phyloP scores from a whole-genome alignment of 2,113 vertebrate genomes.

The Cyanoderma ruficeps region DNA sequence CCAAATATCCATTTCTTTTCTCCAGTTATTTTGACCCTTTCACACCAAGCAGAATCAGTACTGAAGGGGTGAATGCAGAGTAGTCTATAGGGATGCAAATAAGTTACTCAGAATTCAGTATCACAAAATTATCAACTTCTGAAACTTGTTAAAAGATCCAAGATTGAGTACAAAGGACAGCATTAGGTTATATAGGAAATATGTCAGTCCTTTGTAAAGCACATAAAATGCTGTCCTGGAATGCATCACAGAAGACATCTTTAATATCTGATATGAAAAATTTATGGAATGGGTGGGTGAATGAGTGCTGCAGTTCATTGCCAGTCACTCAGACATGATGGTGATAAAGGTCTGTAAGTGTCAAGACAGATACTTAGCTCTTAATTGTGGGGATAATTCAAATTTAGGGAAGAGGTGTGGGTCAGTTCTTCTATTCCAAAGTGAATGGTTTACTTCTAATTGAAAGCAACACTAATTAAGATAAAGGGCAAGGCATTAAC shows the following conservation, averaged over 20 bases:
- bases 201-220: neutral
- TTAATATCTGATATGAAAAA: constrained; percentile 54
- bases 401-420: constrained; percentile 17
- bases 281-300: constrained; percentile 34
- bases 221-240: constrained; percentile 23
- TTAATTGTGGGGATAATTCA: constrained; percentile 57
- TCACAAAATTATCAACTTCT: neutral
- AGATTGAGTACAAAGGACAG: neutral
- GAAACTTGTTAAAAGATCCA: neutral
- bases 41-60: neutral
- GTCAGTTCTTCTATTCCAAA: constrained; percentile 29
- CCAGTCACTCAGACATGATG: neutral
- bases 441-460: constrained; percentile 36
- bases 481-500: constrained; percentile 24
- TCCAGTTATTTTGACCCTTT: neutral
- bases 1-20: neutral
- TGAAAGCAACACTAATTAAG: constrained; percentile 56
- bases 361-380: constrained; percentile 9
- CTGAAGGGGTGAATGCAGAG: neutral
- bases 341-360: constrained; percentile 31
- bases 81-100: neutral
- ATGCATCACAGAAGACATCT: constrained; percentile 40
- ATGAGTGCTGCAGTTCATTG: constrained; percentile 11
- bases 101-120: neutral
- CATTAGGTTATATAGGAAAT: neutral